Conservation (phyloP, 2,797 vertebrate genomes). For the Prunella strophiata region DNA sequence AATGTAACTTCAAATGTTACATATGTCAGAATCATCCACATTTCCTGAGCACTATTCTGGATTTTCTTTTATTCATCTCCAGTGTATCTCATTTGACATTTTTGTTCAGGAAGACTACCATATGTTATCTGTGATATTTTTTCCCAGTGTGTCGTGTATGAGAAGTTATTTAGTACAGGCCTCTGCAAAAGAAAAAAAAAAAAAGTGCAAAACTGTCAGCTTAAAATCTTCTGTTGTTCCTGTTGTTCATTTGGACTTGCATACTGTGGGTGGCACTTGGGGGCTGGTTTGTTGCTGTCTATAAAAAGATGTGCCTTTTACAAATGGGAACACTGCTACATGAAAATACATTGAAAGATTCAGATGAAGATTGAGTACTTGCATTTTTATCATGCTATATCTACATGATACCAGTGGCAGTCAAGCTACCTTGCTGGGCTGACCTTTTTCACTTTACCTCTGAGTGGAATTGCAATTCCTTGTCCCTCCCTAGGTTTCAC, state of each 20-base stretch:
- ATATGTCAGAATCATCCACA: background rate
- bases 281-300: background rate
- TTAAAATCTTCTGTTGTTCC: background rate
- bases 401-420: background rate
- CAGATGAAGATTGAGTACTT: background rate
- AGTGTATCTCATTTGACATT: background rate
- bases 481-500: background rate
- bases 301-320: constrained; percentile 5
- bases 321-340: background rate
- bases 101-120: background rate
- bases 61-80: background rate
- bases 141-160: background rate
- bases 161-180: background rate
- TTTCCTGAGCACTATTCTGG: background rate
- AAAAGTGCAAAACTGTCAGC: background rate
- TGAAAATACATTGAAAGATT: background rate
- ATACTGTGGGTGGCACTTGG: background rate
- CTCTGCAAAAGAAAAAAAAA: background rate
- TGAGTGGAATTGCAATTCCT: background rate
- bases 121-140: background rate
- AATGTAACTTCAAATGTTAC: background rate
- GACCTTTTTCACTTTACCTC: background rate
- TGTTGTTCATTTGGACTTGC: constrained; percentile 4
- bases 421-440: background rate
- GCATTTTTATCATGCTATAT: background rate